Percentiles rank a stretch among this genome's conserved stretches.
Conservation (phyloP, 23 tunicate genomes). For the Aplidium turbinatum region DNA sequence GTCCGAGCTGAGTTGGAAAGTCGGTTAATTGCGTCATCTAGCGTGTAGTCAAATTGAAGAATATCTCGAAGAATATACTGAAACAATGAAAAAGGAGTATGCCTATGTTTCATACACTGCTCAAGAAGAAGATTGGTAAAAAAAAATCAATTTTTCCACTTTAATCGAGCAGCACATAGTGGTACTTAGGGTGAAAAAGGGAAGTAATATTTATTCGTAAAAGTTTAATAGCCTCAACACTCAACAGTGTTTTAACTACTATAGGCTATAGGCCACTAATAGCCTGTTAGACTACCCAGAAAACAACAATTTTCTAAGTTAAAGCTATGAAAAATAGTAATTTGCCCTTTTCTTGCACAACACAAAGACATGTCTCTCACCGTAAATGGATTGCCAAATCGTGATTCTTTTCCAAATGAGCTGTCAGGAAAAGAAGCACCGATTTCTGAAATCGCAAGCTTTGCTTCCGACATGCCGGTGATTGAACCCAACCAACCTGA, state of each 20-base stretch:
- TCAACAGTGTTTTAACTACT: too few species aligned
- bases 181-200: too few species aligned
- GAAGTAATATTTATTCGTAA: too few species aligned
- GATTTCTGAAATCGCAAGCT: conserved; percentile 91
- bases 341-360: too few species aligned
- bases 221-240: too few species aligned
- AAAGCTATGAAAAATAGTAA: too few species aligned
- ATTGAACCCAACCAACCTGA: conserved; percentile 94
- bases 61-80: conserved; percentile 90
- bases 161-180: too few species aligned
- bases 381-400: conserved; percentile 88
- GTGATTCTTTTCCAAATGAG: conserved; percentile 86
- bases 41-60: conserved; percentile 88
- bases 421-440: conserved; percentile 85
- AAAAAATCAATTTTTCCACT: too few species aligned
- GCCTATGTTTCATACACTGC: too few species aligned
- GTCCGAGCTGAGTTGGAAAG: conserved; percentile 82
- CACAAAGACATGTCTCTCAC: too few species aligned
- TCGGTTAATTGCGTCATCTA: conserved; percentile 89
- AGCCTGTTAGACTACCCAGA: not conserved
- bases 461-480: conserved; percentile 89
- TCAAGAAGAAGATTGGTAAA: too few species aligned
- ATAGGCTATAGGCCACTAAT: too few species aligned
- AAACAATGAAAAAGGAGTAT: conserved; percentile 23
- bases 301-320: not conserved